phyloP scores from a whole-genome alignment of 2,113 vertebrate species.

The Noctilio leporinus region DNA sequence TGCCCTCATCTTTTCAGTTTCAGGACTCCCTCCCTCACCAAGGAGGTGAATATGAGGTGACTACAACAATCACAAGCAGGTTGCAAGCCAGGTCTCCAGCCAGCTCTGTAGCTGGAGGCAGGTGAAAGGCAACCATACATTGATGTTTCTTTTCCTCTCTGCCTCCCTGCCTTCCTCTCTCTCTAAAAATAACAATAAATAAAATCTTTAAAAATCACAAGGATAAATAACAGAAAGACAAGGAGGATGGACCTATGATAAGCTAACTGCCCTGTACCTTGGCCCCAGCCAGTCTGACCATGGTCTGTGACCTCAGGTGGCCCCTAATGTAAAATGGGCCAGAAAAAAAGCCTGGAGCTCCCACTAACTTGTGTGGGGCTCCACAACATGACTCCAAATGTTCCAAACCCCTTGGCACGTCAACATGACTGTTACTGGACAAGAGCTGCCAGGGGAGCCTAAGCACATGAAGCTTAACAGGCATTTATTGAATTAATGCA shows the following conservation, averaged over 20 bases:
- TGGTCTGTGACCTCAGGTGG: background rate
- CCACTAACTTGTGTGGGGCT: background rate
- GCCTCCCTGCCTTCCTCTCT: no score
- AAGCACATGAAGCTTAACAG: background rate
- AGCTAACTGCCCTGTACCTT: background rate
- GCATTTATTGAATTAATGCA: slow-evolving; percentile 11
- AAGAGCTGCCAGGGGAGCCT: background rate
- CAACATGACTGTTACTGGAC: background rate
- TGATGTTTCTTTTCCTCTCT: no score
- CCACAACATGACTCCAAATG: background rate
- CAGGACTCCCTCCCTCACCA: background rate
- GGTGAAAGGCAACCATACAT: no score
- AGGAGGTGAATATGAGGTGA: background rate
- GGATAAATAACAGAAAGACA: background rate
- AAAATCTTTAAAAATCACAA: no score
- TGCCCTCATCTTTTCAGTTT: background rate
- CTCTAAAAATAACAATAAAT: no score
- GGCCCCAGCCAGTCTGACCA: background rate
- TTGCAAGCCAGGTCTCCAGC: no score
- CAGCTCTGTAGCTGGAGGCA: no score
- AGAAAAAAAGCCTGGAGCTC: background rate
- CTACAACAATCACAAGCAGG: background rate
- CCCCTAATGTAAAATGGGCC: background rate
- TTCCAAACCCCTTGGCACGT: background rate
- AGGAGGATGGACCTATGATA: background rate